Evolutionary conservation across 1,140 invertebrate species (phyloP), one percentile per base, ranked within the genome.

Genomic region (Hormaphis cornu): DNA sequence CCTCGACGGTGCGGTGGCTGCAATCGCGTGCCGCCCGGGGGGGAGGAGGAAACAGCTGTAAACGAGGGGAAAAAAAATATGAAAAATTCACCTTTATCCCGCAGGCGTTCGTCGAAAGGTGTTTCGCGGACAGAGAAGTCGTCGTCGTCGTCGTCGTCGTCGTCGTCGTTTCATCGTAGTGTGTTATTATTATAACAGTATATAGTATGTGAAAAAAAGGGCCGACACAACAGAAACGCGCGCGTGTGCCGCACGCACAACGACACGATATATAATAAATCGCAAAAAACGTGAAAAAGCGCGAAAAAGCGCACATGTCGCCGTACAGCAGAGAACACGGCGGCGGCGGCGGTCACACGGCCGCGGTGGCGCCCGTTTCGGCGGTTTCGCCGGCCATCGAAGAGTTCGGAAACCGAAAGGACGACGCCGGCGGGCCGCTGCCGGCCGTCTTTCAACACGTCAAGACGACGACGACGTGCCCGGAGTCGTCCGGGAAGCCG

Each of bases 251-350:
- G 30, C 4, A 33, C 30, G 30, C 9, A 9, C 30, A 33, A 33
- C 30, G n/a, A 33, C 9, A 12, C 9, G 22, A 50, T 50, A 50
- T 50, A 58, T 53, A 53, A 53, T 53, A 24, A 40, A 7, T 24
- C 30, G 1, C 20, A 16, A 8, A 14, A 18, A 26, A 20, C n/a
- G 12, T 26, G 26, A 10, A 22, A 22, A 48, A 9, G 22, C 12
- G 24, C n/a, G 28, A 30, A 53, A 20, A 54, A 54, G 35, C n/a
- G 33, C 35, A 50, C 12, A 66, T 66, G 61, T 66, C 61, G 44
- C 61, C 61, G 44, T 66, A 66, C 14, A 66, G 61, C 28, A 50
- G 61, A 18, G 61, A 66, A 48, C 44, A 63, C 9, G n/a, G 61
- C 61, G 0, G 42, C 50, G 1, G 61, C 50, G 6, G 44, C 61